Evolutionary conservation across 2,888 invertebrate species (phyloP).

Genomic region (Ochropleura leucogaster): DNA sequence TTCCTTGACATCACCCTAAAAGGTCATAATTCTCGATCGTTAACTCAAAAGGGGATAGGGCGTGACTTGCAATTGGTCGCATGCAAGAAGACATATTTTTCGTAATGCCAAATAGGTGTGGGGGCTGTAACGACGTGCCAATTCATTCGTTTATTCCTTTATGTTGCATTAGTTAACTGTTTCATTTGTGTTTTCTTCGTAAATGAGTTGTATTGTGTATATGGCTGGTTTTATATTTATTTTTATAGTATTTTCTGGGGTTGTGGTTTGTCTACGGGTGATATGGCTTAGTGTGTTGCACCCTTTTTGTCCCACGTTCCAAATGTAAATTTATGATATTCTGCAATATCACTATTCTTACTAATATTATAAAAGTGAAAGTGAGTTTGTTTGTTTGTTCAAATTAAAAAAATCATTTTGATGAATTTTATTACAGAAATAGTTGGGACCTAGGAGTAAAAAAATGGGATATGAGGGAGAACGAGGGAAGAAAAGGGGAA

Average conservation of each 20-base stretch:
- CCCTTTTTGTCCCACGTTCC: not conserved
- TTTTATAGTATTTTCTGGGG: not conserved
- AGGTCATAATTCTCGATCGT: conserved; percentile 82
- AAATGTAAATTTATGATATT: not conserved
- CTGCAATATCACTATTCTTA: no score
- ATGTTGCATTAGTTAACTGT: conserved; percentile 50
- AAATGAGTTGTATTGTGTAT: conserved; percentile 47
- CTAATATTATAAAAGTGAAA: no score
- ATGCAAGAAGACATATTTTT: conserved; percentile 82
- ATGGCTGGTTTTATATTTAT: conserved; percentile 5
- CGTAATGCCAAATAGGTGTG: conserved; percentile 75
- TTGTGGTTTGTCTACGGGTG: not conserved
- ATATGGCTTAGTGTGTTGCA: not conserved
- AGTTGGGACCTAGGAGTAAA: no score
- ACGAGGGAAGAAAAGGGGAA: no score
- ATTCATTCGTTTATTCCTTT: conserved; percentile 64
- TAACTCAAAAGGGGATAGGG: conserved; percentile 79
- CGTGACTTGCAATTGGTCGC: conserved; percentile 79
- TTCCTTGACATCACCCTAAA: conserved; percentile 65
- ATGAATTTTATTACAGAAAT: no score
- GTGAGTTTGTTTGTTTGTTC: no score
- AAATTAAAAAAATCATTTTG: no score
- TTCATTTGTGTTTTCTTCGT: conserved; percentile 42
- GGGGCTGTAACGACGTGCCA: conserved; percentile 74
- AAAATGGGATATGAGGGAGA: no score